Evolutionary conservation across 30 jellyfish, hydroid and myxozoan genomes (phyloP), one percentile per base, ranked within the genome.

Genomic region (Euphysa ruthae): DNA sequence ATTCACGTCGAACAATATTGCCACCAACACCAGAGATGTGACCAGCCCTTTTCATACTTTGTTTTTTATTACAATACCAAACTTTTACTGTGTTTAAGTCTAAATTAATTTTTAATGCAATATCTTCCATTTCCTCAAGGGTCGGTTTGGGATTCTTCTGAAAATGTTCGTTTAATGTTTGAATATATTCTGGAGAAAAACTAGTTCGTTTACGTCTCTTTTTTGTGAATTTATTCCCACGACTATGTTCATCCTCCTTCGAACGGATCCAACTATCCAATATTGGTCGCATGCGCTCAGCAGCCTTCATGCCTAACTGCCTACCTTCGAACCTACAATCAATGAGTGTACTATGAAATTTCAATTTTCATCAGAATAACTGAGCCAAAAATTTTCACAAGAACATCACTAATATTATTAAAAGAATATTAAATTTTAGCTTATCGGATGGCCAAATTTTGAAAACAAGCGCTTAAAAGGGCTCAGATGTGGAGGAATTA

Each of bases 281-380:
- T 4, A 74, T 71, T 18, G 94, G 93, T 34, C 91, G 74, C 97
- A 88, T 88, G 26, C 97, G 73, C 58, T 77, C 93, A 6, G 97
- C 97, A 5, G 97, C 93, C 70, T 88, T 88, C 97, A 88, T 88
- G 21, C 97, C 97, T 35, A 88, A 81, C 71, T 88, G 94, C 50
- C 74, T 80, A 3, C 97, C 97, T 70, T 88, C 97, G 58, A 88
- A 88, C 49, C 97, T 88, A n/a, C n/a, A n/a, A n/a, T n/a, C n/a
- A n/a, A n/a, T n/a, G n/a, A n/a, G n/a, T n/a, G n/a, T n/a, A n/a
- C n/a, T n/a, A n/a, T n/a, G n/a, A n/a, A n/a, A n/a, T n/a, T n/a
- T n/a, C n/a, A n/a, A n/a, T n/a, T n/a, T n/a, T n/a, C n/a, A n/a
- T n/a, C n/a, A n/a, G n/a, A n/a, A n/a, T n/a, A n/a, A n/a, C n/a